Percentiles rank a stretch among this genome's conserved stretches.
Conservation (phyloP, 2,113 vertebrate species). For the Spizaetus ornatus region DNA sequence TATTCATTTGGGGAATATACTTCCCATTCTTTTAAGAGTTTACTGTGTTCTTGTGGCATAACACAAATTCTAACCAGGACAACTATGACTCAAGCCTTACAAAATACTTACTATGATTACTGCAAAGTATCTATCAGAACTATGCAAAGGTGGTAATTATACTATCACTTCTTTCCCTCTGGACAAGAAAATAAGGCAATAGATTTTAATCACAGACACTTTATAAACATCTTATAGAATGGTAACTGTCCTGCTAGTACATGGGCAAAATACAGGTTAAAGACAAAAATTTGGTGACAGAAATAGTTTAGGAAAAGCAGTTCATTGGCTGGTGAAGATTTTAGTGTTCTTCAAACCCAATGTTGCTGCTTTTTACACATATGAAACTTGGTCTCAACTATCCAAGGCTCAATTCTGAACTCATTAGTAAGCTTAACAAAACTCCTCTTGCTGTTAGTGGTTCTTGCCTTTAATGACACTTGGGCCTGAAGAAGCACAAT, state of each 20-base stretch:
- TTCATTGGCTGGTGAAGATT: not conserved
- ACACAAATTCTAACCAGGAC: not conserved
- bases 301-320: not conserved
- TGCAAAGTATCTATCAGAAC: not conserved
- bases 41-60: not conserved
- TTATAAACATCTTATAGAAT: not conserved
- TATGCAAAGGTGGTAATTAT: not conserved
- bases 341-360: not conserved
- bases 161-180: not conserved
- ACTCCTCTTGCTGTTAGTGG: not conserved
- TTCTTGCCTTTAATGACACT: not conserved
- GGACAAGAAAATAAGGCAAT: not conserved
- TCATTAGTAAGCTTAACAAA: not conserved
- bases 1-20: not conserved
- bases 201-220: not conserved
- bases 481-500: not conserved
- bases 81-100: not conserved
- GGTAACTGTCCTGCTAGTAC: not conserved
- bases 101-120: not conserved
- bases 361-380: not conserved
- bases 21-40: not conserved
- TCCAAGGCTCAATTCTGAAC: not conserved
- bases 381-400: not conserved
- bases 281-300: not conserved
- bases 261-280: not conserved